phyloP scores from a whole-genome alignment of 2,888 invertebrate species.

The Seira ritae region DNA sequence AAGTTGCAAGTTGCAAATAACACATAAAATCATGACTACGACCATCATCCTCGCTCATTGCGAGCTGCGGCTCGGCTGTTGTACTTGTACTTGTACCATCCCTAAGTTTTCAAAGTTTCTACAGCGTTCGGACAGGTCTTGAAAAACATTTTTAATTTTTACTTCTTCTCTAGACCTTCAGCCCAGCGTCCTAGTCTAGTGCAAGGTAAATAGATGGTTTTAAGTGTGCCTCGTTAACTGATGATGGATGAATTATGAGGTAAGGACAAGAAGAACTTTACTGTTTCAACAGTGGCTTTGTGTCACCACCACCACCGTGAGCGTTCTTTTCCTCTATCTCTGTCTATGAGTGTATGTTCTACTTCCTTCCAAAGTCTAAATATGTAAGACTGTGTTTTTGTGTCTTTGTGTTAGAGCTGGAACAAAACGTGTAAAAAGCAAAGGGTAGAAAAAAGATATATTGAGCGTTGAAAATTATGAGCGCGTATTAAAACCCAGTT shows the following conservation, averaged over 20 bases:
- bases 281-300: constrained; percentile 11
- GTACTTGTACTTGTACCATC: no score
- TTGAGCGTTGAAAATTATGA: constrained; percentile 59
- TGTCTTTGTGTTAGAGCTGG: constrained; percentile 28
- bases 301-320: neutral
- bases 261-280: constrained; percentile 45
- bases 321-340: neutral
- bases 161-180: neutral
- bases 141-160: no score
- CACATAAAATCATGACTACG: neutral
- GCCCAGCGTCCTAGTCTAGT: neutral
- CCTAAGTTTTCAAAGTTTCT: no score
- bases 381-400: neutral
- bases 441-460: constrained; percentile 52
- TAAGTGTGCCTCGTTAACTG: constrained; percentile 57
- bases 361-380: neutral
- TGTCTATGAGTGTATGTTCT: no score
- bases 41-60: neutral
- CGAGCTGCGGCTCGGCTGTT: no score
- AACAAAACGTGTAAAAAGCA: constrained; percentile 33
- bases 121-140: no score
- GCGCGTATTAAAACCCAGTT: constrained; percentile 50
- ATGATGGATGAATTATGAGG: constrained; percentile 66
- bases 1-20: no score
- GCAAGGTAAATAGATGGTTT: constrained; percentile 28